Evolutionary conservation across 2,797 vertebrate species (phyloP).

Genomic region (Margarornis squamiger): DNA sequence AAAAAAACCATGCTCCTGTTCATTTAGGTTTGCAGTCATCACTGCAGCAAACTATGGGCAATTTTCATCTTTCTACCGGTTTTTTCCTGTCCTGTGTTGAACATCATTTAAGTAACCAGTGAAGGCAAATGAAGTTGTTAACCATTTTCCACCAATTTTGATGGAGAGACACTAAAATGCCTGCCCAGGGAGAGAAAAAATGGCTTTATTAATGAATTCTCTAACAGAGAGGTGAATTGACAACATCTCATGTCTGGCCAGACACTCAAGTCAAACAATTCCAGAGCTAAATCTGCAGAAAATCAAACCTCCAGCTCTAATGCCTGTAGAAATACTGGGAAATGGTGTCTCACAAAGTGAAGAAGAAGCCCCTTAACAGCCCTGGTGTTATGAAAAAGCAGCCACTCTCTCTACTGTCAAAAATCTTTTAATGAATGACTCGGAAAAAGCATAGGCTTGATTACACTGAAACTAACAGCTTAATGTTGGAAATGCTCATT

Average conservation of each 20-base stretch:
- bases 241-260: background rate
- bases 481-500: background rate
- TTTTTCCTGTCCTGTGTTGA: background rate
- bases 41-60: background rate
- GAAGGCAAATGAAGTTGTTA: background rate
- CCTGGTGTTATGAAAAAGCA: background rate
- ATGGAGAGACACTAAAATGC: background rate
- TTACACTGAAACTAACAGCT: background rate
- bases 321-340: background rate
- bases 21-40: background rate
- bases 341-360: background rate
- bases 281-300: background rate
- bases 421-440: background rate
- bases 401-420: background rate
- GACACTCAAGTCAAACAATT: background rate
- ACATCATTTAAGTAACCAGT: background rate
- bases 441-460: background rate
- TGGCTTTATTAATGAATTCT: background rate
- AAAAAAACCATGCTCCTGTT: background rate
- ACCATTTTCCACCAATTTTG: background rate
- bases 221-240: background rate
- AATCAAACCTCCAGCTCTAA: background rate
- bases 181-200: background rate
- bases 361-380: background rate
- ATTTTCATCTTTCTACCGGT: background rate